These are phyloP conservation scores for Cephalotes varians DNA, from an alignment of 2,888 invertebrate species.

Conservation along the genomic window DNA sequence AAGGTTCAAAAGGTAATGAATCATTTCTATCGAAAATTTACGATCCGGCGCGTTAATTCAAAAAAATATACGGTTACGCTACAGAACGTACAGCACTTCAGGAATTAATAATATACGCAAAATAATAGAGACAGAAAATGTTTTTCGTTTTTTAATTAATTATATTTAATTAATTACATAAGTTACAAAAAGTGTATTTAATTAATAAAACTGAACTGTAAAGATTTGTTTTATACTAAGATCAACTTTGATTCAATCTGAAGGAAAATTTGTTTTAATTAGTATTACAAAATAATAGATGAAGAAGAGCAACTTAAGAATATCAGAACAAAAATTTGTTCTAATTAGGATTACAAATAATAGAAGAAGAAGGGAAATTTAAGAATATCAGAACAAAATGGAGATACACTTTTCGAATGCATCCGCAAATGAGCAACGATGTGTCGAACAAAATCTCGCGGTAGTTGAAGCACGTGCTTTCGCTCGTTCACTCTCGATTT, in stretches of 20 bases:
- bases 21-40: slow-evolving; percentile 16
- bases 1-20: background rate
- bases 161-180: slow-evolving; percentile 19
- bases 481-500: slow-evolving; percentile 85
- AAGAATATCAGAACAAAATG: background rate
- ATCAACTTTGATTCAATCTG: background rate
- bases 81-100: background rate
- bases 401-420: slow-evolving; percentile 12
- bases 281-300: background rate
- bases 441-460: slow-evolving; percentile 65
- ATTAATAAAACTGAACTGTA: background rate
- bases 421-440: slow-evolving; percentile 30
- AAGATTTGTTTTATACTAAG: background rate
- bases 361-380: background rate
- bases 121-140: background rate
- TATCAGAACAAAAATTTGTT: background rate
- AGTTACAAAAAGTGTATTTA: background rate
- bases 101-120: background rate
- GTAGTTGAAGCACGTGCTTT: slow-evolving; percentile 78
- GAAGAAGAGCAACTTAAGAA: background rate
- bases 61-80: background rate
- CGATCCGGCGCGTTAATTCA: background rate
- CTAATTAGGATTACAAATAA: background rate
- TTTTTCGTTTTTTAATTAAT: background rate
- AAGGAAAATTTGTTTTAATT: background rate